Evolutionary conservation across 2,888 invertebrate genomes (phyloP), one percentile per base, ranked within the genome.

Genomic region (Scaptodrosophila latifasciaeformis): DNA sequence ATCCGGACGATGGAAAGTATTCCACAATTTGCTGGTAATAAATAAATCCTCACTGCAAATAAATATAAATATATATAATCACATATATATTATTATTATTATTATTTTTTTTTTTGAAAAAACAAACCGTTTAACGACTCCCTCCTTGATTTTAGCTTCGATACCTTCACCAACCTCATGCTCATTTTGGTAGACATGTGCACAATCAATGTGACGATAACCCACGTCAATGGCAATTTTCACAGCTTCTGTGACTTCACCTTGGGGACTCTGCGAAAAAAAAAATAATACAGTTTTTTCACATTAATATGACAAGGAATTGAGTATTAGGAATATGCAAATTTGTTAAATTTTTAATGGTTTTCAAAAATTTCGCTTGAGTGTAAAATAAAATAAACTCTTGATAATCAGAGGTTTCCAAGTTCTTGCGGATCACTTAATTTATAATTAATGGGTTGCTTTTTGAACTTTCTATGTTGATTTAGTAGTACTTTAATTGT

Each of bases 11-110:
- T 97, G 97, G 85, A 90, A 95, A 0, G 94, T 95, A 87, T 96
- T 95, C 96, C 96, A 96, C 15, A 95, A 84, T 89, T 96, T 94
- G 46, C 92, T 93, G 0, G 91, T 91, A 62, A 93, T 88, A 83
- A 92, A 93, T 0, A 94, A 84, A 31, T 92, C 92, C 80, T 91
- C 90, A 18, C 84, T 84, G 29, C 1, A 46, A 62, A 1, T 12
- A 27, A 49, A 34, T n/a, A n/a, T n/a, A n/a, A n/a, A n/a, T n/a
- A n/a, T n/a, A n/a, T n/a, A n/a, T n/a, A n/a, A n/a, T 2, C 12
- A 45, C 6, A 43, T 4, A 18, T 1, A 6, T 34, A 15, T 31
- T 18, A 12, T 2, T 12, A 19, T n/a, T 3, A n/a, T 12, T 27
- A 9, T 13, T 2, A 2, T 13, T 13, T 13, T 9, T 19, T 6